Conservation (phyloP, 2,888 invertebrate species). For the Tetrapedia diversipes region DNA sequence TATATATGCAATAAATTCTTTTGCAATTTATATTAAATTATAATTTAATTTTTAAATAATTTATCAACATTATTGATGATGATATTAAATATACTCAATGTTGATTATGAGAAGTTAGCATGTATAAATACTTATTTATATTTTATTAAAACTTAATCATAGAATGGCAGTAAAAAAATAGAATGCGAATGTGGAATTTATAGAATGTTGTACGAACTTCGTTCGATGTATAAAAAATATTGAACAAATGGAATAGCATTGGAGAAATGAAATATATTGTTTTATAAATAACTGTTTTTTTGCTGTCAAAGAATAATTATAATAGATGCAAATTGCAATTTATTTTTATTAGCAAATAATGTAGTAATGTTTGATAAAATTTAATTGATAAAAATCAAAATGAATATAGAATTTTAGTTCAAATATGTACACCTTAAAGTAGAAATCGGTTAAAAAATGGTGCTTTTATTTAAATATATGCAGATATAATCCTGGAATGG, state of each 20-base stretch:
- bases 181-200: slow-evolving; percentile 15
- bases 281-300: slow-evolving; percentile 22
- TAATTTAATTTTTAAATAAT: slow-evolving; percentile 26
- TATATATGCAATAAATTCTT: slow-evolving; percentile 34
- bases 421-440: slow-evolving; percentile 21
- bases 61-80: slow-evolving; percentile 5
- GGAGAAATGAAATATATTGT: slow-evolving; percentile 34
- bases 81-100: slow-evolving; percentile 4
- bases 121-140: slow-evolving; percentile 41
- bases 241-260: no score
- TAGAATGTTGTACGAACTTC: slow-evolving; percentile 21
- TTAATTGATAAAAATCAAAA: slow-evolving; percentile 12
- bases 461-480: slow-evolving; percentile 51
- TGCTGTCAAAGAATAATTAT: slow-evolving; percentile 18
- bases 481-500: slow-evolving; percentile 33
- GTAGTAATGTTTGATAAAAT: slow-evolving; percentile 19
- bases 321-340: slow-evolving; percentile 19
- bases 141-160: slow-evolving; percentile 7
- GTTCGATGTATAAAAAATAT: slow-evolving; percentile 24
- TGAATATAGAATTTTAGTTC: slow-evolving; percentile 22
- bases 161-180: slow-evolving; percentile 11
- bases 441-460: slow-evolving; percentile 36
- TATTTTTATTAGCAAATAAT: slow-evolving; percentile 33
- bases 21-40: slow-evolving; percentile 32
- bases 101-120: slow-evolving; percentile 25